Evolutionary conservation across 2,113 vertebrate genomes (phyloP).

Genomic region (Hemibagrus wyckioides): DNA sequence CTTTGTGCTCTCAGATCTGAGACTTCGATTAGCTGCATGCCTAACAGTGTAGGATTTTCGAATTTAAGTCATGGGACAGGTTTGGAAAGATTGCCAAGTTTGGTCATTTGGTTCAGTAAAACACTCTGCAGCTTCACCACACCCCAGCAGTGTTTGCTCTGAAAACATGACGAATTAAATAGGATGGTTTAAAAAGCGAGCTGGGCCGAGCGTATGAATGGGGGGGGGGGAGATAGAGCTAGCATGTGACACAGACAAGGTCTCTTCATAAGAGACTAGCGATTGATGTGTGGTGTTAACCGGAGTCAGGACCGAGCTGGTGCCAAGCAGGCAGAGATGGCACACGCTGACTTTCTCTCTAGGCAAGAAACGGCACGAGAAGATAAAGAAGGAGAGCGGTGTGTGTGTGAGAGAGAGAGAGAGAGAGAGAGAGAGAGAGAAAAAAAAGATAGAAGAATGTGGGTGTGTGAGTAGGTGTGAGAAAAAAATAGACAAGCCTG

Average conservation of each 20-base stretch:
- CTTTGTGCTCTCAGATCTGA: not conserved
- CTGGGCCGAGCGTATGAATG: not conserved
- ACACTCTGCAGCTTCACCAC: not conserved
- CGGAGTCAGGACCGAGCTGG: slow-evolving; percentile 1
- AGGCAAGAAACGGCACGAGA: slow-evolving; percentile 33
- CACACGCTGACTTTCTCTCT: slow-evolving; percentile 43
- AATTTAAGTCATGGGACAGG: not conserved
- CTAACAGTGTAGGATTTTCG: not conserved
- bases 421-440: not conserved
- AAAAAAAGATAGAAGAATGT: not conserved
- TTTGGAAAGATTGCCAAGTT: not conserved
- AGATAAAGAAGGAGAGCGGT: slow-evolving; percentile 1
- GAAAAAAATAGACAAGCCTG: slow-evolving; percentile 1
- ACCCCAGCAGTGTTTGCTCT: not conserved
- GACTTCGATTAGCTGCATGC: not conserved
- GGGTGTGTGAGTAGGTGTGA: slow-evolving; percentile 1
- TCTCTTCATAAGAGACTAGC: slow-evolving; percentile 37
- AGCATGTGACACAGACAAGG: slow-evolving; percentile 38
- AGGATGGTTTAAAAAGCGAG: not conserved
- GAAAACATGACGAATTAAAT: not conserved
- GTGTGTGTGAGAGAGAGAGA: not conserved
- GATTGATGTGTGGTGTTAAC: slow-evolving; percentile 41
- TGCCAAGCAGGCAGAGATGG: slow-evolving; percentile 49
- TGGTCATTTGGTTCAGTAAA: not conserved
- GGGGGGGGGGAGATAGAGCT: too few relatives aligned